These are phyloP conservation scores for Otocyon megalotis DNA, from an alignment of 2,113 vertebrate genomes.

Conservation along the genomic window DNA sequence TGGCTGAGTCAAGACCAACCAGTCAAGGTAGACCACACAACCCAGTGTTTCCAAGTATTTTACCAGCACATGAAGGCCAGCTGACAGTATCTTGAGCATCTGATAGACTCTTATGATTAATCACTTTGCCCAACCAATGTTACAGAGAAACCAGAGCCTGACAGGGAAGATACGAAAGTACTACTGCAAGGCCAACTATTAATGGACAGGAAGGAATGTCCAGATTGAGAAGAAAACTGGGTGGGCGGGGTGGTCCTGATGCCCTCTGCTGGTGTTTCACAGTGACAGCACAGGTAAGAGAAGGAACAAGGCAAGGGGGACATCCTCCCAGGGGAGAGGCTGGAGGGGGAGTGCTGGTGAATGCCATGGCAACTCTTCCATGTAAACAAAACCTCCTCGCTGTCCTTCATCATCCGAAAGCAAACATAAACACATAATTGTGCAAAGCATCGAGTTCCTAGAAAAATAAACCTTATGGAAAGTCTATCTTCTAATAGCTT, in stretches of 20 bases:
- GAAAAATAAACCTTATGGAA: background rate
- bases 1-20: background rate
- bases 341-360: too few relatives aligned
- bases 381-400: background rate
- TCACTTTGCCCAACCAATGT: background rate
- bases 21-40: background rate
- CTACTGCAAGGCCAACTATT: background rate
- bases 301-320: too few relatives aligned
- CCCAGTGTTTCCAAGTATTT: background rate
- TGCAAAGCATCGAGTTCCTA: background rate
- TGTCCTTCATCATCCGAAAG: background rate
- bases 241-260: background rate
- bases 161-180: background rate
- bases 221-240: background rate
- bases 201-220: background rate
- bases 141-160: background rate
- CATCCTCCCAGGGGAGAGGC: background rate
- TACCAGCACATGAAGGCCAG: background rate
- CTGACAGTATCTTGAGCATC: accelerated
- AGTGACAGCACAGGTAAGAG: background rate
- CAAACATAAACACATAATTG: background rate
- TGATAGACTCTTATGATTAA: background rate
- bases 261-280: background rate
- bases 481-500: background rate
- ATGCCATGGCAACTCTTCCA: accelerated